phyloP scores from a whole-genome alignment of 2,113 vertebrate species.

The Tragelaphus buxtoni region DNA sequence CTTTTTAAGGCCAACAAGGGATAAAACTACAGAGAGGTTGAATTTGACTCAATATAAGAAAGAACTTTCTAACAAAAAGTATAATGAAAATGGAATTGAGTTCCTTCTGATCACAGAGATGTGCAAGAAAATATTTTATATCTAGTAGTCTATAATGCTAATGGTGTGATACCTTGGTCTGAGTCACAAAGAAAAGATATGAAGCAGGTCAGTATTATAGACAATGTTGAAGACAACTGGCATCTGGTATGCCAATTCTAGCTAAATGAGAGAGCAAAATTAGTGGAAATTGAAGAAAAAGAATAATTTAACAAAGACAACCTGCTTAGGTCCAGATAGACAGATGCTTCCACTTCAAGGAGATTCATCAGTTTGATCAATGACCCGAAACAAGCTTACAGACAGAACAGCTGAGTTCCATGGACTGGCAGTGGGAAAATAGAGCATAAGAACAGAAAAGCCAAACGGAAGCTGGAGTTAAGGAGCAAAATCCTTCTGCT shows the following conservation, averaged over 20 bases:
- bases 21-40: not conserved
- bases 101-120: not conserved
- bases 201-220: not conserved
- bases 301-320: not conserved
- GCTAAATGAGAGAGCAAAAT: not conserved
- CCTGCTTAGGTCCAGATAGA: not conserved
- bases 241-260: not conserved
- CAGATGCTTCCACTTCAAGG: not conserved
- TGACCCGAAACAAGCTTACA: slow-evolving; percentile 11
- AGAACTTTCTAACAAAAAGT: not conserved
- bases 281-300: not conserved
- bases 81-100: not conserved
- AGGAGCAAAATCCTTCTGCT: not conserved
- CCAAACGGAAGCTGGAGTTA: not conserved
- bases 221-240: not conserved
- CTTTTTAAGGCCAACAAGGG: not conserved
- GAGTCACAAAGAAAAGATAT: not conserved
- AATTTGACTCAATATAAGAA: slow-evolving; percentile 1
- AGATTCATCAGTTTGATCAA: not conserved
- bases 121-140: not conserved
- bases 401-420: not conserved
- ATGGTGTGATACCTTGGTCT: not conserved
- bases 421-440: not conserved
- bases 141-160: not conserved
- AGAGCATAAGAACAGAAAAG: not conserved